These are phyloP conservation scores for Amaurobius ferox DNA, from an alignment of 2,888 invertebrate species.

Conservation along the genomic window DNA sequence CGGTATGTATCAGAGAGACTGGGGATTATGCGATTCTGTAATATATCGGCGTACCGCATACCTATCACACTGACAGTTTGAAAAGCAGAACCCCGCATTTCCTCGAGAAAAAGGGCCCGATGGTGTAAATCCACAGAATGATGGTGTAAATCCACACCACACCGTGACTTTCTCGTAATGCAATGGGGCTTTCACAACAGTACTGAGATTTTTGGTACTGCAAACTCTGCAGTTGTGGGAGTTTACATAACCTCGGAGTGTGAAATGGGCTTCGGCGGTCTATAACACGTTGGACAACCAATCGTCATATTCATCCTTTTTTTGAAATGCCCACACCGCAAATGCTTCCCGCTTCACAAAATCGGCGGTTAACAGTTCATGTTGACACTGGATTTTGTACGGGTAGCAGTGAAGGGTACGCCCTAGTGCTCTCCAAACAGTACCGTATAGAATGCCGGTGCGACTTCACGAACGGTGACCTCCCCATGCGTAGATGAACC, in stretches of 20 bases:
- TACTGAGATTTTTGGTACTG: too few relatives aligned
- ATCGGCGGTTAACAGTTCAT: constrained; percentile 14
- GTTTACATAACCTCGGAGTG: neutral
- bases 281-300: neutral
- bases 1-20: too few relatives aligned
- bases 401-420: constrained; percentile 12
- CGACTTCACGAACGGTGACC: too few relatives aligned
- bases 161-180: neutral
- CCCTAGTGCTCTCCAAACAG: neutral
- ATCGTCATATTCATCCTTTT: neutral
- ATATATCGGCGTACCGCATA: neutral
- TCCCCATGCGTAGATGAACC: too few relatives aligned
- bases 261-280: neutral
- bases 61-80: neutral
- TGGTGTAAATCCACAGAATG: too few relatives aligned
- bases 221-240: constrained; percentile 1
- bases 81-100: too few relatives aligned
- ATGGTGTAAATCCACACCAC: neutral
- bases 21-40: too few relatives aligned
- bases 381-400: neutral
- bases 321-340: constrained; percentile 6
- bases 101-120: neutral
- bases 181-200: neutral
- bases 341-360: neutral
- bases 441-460: too few relatives aligned